phyloP scores from a whole-genome alignment of 2,888 invertebrate genomes.

The Drosophila atroscutellata region DNA sequence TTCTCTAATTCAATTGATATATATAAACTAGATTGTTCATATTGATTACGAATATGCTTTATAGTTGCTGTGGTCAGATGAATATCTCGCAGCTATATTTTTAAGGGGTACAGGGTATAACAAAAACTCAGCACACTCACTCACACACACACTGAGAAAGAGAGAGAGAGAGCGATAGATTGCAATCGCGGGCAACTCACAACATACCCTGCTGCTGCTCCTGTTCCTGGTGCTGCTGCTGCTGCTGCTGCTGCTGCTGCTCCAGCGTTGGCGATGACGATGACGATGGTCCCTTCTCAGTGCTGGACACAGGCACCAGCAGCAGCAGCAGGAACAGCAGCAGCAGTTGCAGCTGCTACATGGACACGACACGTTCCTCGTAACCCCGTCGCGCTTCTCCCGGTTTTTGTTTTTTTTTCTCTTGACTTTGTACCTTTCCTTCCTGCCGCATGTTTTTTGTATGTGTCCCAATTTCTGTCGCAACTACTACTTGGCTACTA shows the following conservation, averaged over 20 bases:
- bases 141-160: neutral
- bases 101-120: slow-evolving; percentile 3
- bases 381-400: slow-evolving; percentile 2
- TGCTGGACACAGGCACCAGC: slow-evolving; percentile 29
- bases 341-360: slow-evolving; percentile 42
- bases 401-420: neutral
- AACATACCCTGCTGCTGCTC: slow-evolving; percentile 40
- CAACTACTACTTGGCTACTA: slow-evolving; percentile 32
- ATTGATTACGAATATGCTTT: neutral
- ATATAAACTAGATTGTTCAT: neutral
- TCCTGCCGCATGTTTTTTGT: neutral
- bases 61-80: neutral
- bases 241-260: slow-evolving; percentile 3
- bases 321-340: slow-evolving; percentile 22
- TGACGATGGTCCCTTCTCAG: slow-evolving; percentile 50
- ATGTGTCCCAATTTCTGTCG: slow-evolving; percentile 22
- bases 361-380: slow-evolving; percentile 47
- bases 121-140: neutral
- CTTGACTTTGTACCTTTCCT: slow-evolving; percentile 4
- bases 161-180: slow-evolving; percentile 58
- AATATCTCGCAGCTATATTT: neutral
- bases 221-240: slow-evolving; percentile 1
- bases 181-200: slow-evolving; percentile 67
- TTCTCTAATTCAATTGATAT: neutral
- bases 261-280: slow-evolving; percentile 27